These are phyloP conservation scores for Astyanax mexicanus DNA, from an alignment of 2,797 vertebrate species.

Conservation along the genomic window DNA sequence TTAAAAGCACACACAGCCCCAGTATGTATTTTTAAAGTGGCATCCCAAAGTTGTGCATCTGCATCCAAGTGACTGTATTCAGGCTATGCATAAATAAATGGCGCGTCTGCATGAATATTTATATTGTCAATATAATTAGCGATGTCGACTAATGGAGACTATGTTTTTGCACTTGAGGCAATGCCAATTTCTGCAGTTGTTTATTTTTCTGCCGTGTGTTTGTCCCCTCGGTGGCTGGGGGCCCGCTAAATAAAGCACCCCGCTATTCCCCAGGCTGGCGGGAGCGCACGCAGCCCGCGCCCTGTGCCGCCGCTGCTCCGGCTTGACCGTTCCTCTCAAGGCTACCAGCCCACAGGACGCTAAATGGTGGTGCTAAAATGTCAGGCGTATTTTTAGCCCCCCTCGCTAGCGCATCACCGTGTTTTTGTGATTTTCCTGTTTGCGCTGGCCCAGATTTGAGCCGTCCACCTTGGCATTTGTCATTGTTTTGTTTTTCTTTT, in stretches of 20 bases:
- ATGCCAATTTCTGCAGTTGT: conserved; percentile 76
- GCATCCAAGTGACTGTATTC: conserved; percentile 70
- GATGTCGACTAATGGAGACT: conserved; percentile 81
- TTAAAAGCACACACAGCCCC: conserved; percentile 77
- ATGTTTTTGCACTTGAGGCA: conserved; percentile 81
- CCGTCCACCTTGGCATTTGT: conserved; percentile 35
- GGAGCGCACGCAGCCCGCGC: conserved; percentile 50
- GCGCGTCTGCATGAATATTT: conserved; percentile 81
- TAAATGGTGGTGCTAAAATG: conserved; percentile 24
- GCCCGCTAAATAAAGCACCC: conserved; percentile 77
- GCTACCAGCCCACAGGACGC: background rate
- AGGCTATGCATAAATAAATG: conserved; percentile 78
- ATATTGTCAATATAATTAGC: conserved; percentile 85
- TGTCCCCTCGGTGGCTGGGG: conserved; percentile 68
- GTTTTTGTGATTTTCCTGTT: conserved; percentile 27
- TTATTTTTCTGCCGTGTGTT: conserved; percentile 73
- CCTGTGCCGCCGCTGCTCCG: conserved; percentile 32
- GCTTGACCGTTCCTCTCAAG: conserved; percentile 59
- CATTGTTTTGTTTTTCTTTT: conserved; percentile 11
- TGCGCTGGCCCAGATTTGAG: conserved; percentile 48
- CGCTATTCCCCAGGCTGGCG: conserved; percentile 72
- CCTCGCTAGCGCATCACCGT: conserved; percentile 12
- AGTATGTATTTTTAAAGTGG: conserved; percentile 79
- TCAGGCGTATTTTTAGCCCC: conserved; percentile 42
- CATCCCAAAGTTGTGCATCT: conserved; percentile 74